Evolutionary conservation across 2,113 vertebrate species (phyloP).

Genomic region (Colossoma macropomum): DNA sequence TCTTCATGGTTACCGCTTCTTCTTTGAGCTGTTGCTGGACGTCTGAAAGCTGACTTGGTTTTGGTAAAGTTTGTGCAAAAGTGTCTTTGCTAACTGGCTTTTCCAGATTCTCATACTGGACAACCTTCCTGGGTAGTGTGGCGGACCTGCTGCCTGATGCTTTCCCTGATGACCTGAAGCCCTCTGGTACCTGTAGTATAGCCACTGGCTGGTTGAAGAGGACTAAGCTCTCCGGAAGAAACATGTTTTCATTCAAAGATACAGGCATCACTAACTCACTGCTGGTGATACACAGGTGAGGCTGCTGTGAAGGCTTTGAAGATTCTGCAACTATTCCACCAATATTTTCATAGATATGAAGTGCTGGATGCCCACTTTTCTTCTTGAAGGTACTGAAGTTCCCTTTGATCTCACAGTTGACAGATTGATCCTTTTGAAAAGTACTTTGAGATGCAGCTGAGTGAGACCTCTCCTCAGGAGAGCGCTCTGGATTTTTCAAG

Average conservation of each 20-base stretch:
- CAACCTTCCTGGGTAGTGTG: conserved; percentile 83
- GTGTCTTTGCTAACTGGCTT: conserved; percentile 74
- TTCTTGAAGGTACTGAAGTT: conserved; percentile 65
- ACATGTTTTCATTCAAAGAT: conserved; percentile 74
- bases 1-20: conserved; percentile 78
- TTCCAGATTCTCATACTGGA: conserved; percentile 76
- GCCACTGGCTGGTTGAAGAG: conserved; percentile 89
- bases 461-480: conserved; percentile 77
- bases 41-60: conserved; percentile 78
- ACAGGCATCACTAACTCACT: conserved; percentile 66
- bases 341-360: conserved; percentile 64
- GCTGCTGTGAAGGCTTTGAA: conserved; percentile 65
- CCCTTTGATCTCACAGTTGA: conserved; percentile 88
- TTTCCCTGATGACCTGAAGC: conserved; percentile 43
- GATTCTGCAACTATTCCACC: conserved; percentile 59
- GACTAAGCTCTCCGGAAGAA: conserved; percentile 74
- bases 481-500: conserved; percentile 51
- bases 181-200: conserved; percentile 85
- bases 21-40: conserved; percentile 56
- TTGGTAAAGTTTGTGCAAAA: conserved; percentile 87
- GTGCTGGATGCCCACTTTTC: conserved; percentile 43
- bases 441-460: conserved; percentile 62
- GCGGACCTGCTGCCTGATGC: conserved; percentile 81
- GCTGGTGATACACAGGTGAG: conserved; percentile 71
- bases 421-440: conserved; percentile 66